Conservation (phyloP, 2,888 invertebrate species). For the Pasiphila rectangulata region DNA sequence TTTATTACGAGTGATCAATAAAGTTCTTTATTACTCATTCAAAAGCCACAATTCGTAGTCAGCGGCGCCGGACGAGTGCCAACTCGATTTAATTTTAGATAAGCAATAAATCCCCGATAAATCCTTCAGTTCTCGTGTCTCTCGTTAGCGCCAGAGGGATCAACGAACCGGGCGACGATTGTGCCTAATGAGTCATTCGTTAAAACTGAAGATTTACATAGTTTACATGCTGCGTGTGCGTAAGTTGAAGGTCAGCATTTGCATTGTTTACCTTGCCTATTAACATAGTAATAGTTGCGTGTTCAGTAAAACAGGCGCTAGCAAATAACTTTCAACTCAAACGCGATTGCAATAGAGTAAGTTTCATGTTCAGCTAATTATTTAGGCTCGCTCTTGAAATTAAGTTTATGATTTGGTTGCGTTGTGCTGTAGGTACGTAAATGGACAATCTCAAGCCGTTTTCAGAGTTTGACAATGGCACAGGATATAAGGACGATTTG, state of each 20-base stretch:
- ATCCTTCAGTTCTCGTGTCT: slow-evolving; percentile 28
- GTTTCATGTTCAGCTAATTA: slow-evolving; percentile 5
- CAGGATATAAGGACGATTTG: slow-evolving; percentile 12
- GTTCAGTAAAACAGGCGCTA: slow-evolving; percentile 8
- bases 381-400: slow-evolving; percentile 10
- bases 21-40: slow-evolving; percentile 17
- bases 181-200: slow-evolving; percentile 40
- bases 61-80: slow-evolving; percentile 13
- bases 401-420: slow-evolving; percentile 10
- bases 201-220: slow-evolving; percentile 21
- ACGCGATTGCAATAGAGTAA: not conserved
- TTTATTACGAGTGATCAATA: slow-evolving; percentile 18
- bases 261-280: slow-evolving; percentile 45
- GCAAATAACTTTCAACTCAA: slow-evolving; percentile 7
- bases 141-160: slow-evolving; percentile 33
- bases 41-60: slow-evolving; percentile 12
- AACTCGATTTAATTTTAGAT: slow-evolving; percentile 26
- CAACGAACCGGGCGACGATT: slow-evolving; percentile 31
- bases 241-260: slow-evolving; percentile 46
- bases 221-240: slow-evolving; percentile 2
- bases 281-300: slow-evolving; percentile 39
- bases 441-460: slow-evolving; percentile 10
- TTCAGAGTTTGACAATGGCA: slow-evolving; percentile 11
- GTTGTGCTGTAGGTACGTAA: not conserved
- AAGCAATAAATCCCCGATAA: slow-evolving; percentile 29